These are phyloP conservation scores for Zootoca vivipara DNA, from an alignment of 2,113 vertebrate species.

Conservation along the genomic window DNA sequence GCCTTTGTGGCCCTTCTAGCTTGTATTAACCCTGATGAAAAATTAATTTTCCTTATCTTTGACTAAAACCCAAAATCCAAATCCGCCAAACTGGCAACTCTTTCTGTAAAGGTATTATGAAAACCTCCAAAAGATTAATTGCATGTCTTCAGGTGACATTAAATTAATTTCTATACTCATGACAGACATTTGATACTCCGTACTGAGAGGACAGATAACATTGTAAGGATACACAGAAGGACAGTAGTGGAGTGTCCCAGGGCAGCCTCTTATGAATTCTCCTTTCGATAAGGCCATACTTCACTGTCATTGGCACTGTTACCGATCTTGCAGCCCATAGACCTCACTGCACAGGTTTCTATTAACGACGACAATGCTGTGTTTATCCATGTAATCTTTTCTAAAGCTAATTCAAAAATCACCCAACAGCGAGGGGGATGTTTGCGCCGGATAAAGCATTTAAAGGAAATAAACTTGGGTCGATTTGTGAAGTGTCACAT, in stretches of 20 bases:
- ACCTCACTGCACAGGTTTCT: slow-evolving; percentile 83
- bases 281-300: slow-evolving; percentile 77
- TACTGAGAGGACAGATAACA: slow-evolving; percentile 92
- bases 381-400: slow-evolving; percentile 78
- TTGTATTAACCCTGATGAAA: slow-evolving; percentile 97
- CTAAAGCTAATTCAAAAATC: slow-evolving; percentile 62
- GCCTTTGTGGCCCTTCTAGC: slow-evolving; percentile 90
- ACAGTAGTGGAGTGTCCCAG: slow-evolving; percentile 86
- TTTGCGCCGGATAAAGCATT: slow-evolving; percentile 29
- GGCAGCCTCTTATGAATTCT: slow-evolving; percentile 83
- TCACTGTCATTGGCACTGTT: slow-evolving; percentile 77
- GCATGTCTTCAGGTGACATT: slow-evolving; percentile 92
- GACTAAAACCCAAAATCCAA: slow-evolving; percentile 96
- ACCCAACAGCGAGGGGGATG: slow-evolving; percentile 48
- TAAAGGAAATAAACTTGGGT: slow-evolving; percentile 47
- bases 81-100: slow-evolving; percentile 95
- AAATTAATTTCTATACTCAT: slow-evolving; percentile 91
- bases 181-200: slow-evolving; percentile 87
- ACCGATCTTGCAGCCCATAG: slow-evolving; percentile 73
- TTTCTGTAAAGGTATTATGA: slow-evolving; percentile 98
- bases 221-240: slow-evolving; percentile 88
- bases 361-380: slow-evolving; percentile 83
- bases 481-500: slow-evolving; percentile 41
- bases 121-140: slow-evolving; percentile 95
- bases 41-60: slow-evolving; percentile 99